Conservation (phyloP, 2,797 vertebrate genomes). For the Selene dorsalis region DNA sequence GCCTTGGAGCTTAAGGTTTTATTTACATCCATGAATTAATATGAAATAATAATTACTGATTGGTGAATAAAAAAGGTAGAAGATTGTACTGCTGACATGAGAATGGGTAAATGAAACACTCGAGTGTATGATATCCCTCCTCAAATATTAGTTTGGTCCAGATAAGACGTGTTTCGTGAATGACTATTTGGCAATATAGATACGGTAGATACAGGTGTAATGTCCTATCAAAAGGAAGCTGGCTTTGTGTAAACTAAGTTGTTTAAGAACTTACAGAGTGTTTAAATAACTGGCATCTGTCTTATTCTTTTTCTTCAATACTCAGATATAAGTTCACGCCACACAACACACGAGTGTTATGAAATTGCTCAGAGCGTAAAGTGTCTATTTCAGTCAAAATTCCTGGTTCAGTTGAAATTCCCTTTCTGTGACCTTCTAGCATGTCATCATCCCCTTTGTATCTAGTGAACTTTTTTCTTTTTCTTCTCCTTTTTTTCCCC, state of each 20-base stretch:
- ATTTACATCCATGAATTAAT: background rate
- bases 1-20: background rate
- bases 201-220: background rate
- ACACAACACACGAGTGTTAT: background rate
- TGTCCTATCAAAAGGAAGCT: background rate
- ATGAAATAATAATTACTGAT: background rate
- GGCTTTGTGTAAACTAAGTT: background rate
- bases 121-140: background rate
- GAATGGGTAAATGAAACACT: background rate
- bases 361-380: conserved; percentile 3
- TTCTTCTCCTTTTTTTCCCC: too few species aligned
- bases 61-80: background rate
- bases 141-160: conserved; percentile 22
- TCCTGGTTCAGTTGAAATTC: conserved; percentile 34
- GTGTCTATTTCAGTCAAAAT: conserved; percentile 1
- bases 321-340: background rate
- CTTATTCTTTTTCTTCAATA: background rate
- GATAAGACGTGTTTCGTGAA: background rate
- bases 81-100: background rate
- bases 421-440: conserved; percentile 51
- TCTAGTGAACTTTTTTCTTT: conserved; percentile 39
- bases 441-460: conserved; percentile 51
- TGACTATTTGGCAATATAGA: background rate
- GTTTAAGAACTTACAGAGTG: too few species aligned
- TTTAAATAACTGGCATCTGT: background rate